Conservation (phyloP, 2,888 invertebrate species). For the Troglohyphantes excavatus region DNA sequence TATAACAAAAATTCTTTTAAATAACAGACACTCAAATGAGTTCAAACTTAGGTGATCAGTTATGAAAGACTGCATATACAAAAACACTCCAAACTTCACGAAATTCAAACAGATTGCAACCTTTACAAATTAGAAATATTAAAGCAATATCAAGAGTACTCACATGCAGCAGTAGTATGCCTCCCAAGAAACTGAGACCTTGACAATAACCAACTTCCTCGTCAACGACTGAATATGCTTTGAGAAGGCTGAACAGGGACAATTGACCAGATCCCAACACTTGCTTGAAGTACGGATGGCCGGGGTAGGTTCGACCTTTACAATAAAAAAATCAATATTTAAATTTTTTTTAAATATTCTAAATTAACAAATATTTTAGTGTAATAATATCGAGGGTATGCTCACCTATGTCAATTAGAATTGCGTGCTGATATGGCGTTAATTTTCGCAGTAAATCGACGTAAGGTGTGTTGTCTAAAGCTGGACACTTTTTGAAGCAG, state of each 20-base stretch:
- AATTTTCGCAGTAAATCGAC: conserved; percentile 83
- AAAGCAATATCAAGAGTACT: conserved; percentile 83
- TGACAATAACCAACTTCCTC: conserved; percentile 96
- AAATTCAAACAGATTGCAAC: too few relatives aligned
- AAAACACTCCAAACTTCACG: too few relatives aligned
- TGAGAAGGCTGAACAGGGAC: conserved; percentile 95
- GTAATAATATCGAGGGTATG: not conserved
- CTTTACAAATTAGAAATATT: too few relatives aligned
- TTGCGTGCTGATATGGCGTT: conserved; percentile 97
- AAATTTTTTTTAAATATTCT: too few relatives aligned
- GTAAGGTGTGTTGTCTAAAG: conserved; percentile 74
- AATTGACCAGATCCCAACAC: conserved; percentile 96
- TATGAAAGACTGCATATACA: too few relatives aligned
- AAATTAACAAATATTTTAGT: too few relatives aligned
- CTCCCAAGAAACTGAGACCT: conserved; percentile 97
- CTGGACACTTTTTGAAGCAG: conserved; percentile 76
- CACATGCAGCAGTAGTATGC: conserved; percentile 95
- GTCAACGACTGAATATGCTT: conserved; percentile 97
- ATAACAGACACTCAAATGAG: too few relatives aligned
- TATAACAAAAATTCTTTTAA: too few relatives aligned
- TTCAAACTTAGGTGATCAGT: too few relatives aligned
- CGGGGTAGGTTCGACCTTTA: conserved; percentile 93
- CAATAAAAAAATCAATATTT: not conserved
- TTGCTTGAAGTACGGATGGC: conserved; percentile 95
- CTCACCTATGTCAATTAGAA: conserved; percentile 91